These are phyloP conservation scores for Speoplatyrhinus poulsoni DNA, from an alignment of 2,113 vertebrate species.

Conservation along the genomic window DNA sequence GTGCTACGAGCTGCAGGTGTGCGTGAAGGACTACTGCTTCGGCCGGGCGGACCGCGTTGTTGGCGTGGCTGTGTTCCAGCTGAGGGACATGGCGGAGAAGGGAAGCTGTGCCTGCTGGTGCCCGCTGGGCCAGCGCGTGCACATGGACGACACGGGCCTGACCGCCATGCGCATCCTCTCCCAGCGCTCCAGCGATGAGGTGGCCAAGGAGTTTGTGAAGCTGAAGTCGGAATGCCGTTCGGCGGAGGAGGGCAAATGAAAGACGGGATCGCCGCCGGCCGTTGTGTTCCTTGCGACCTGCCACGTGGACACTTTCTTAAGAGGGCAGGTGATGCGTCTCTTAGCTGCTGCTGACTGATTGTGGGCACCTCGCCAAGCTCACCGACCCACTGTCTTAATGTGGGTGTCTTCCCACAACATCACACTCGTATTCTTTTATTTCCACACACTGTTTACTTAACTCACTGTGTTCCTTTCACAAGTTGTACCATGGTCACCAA, in stretches of 20 bases:
- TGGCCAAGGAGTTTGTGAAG: conserved; percentile 95
- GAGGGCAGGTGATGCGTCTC: conserved; percentile 22
- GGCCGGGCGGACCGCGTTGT: conserved; percentile 92
- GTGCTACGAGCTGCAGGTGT: conserved; percentile 94
- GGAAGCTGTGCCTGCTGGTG: conserved; percentile 96
- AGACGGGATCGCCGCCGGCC: neutral
- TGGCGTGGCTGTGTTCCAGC: conserved; percentile 88
- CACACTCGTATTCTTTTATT: neutral
- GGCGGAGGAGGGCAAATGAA: conserved; percentile 90
- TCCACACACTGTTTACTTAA: conserved; percentile 7
- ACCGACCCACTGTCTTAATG: conserved; percentile 17
- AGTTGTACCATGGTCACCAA: neutral
- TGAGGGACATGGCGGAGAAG: conserved; percentile 86
- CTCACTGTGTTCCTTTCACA: conserved; percentile 11
- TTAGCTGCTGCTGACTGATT: conserved; percentile 45
- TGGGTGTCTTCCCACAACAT: neutral
- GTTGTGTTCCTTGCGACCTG: neutral
- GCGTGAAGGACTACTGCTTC: conserved; percentile 98
- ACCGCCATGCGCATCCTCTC: conserved; percentile 95
- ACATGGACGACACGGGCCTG: conserved; percentile 95
- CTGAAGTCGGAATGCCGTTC: conserved; percentile 95
- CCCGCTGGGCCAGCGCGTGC: conserved; percentile 85
- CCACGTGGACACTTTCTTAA: no score
- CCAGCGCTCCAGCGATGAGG: conserved; percentile 95
- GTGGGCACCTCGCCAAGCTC: conserved; percentile 17